These are phyloP conservation scores for Orthosia cruda DNA, from an alignment of 2,888 invertebrate species.

Conservation along the genomic window DNA sequence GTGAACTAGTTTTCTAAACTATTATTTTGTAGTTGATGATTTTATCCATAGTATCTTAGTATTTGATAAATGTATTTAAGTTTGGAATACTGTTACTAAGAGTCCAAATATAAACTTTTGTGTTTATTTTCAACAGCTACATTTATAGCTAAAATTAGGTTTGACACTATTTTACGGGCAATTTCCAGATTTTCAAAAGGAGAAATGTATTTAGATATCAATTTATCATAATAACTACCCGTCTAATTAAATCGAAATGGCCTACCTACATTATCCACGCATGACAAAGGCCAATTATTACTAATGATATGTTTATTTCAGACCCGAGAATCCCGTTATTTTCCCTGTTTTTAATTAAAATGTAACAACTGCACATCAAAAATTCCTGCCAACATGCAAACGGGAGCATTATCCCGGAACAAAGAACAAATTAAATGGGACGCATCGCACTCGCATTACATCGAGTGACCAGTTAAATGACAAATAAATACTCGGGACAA, in stretches of 20 bases:
- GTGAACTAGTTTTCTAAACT: too few species aligned
- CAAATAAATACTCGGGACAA: constrained; percentile 72
- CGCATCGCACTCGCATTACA: constrained; percentile 62
- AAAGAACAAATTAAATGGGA: constrained; percentile 64
- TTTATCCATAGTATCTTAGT: too few species aligned
- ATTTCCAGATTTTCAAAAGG: neutral
- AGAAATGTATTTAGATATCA: neutral
- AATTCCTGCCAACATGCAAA: constrained; percentile 28
- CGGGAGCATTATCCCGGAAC: constrained; percentile 33
- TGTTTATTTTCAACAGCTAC: too few species aligned
- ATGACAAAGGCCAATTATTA: too few species aligned
- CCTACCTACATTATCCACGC: too few species aligned
- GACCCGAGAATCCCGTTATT: too few species aligned
- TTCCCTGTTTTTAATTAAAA: neutral
- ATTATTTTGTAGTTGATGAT: too few species aligned
- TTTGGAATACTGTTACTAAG: neutral
- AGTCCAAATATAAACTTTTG: neutral
- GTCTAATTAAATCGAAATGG: too few species aligned
- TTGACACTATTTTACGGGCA: too few species aligned
- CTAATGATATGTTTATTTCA: neutral
- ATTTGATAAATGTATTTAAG: too few species aligned
- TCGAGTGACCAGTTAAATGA: constrained; percentile 74
- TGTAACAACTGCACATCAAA: neutral
- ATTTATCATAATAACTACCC: too few species aligned
- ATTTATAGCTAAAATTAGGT: too few species aligned